Percentiles rank a stretch among this genome's conserved stretches.
phyloP scores from a whole-genome alignment of 1,140 invertebrate genomes.

The Drosophila equinoxialis region DNA sequence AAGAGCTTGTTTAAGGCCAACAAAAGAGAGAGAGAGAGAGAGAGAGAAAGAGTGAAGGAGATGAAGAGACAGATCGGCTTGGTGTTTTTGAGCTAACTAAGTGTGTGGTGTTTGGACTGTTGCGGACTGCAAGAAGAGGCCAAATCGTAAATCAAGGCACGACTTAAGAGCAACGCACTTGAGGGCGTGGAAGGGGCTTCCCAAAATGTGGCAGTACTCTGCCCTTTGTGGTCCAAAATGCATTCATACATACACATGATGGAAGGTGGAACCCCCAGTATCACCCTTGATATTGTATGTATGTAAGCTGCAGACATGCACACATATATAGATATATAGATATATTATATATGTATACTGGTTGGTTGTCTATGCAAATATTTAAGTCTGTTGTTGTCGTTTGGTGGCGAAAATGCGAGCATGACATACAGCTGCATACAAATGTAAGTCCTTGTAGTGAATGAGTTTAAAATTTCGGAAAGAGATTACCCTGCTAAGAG shows the following conservation, averaged over 20 bases:
- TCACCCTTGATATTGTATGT: conserved; percentile 15
- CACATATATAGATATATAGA: conserved; percentile 9
- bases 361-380: conserved; percentile 72
- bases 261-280: conserved; percentile 22
- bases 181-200: conserved; percentile 17
- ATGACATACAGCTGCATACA: conserved; percentile 66
- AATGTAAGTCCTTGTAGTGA: conserved; percentile 52
- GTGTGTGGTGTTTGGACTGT: conserved; percentile 23
- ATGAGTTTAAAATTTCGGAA: not conserved
- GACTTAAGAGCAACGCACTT: conserved; percentile 23
- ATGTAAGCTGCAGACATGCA: too few species aligned
- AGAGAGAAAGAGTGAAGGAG: not conserved
- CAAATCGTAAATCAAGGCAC: conserved; percentile 29
- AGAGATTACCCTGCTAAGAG: conserved; percentile 32
- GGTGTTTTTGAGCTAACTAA: conserved; percentile 19
- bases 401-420: conserved; percentile 72
- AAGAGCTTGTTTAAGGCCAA: conserved; percentile 5
- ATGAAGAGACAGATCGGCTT: not conserved
- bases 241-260: conserved; percentile 9
- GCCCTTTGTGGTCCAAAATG: conserved; percentile 22
- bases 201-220: conserved; percentile 13
- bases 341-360: conserved; percentile 13
- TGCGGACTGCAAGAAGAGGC: conserved; percentile 19
- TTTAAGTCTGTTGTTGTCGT: conserved; percentile 74
- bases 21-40: not conserved